Base-by-base conservation (phyloP, 2,888 invertebrate genomes). In the Stegophylla sp. region DNA sequence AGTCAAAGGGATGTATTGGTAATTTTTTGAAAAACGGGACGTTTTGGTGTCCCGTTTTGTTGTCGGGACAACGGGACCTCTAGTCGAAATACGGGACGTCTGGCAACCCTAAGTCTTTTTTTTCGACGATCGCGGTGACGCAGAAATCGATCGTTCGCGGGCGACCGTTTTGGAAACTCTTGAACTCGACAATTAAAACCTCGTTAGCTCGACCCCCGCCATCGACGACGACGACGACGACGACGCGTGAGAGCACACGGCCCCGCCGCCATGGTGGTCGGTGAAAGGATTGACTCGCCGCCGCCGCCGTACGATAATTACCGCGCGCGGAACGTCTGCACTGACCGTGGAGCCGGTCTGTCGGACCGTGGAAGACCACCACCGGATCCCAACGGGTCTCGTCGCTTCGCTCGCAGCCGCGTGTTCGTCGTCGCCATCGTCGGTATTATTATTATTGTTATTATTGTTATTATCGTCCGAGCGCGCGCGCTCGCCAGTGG, bases 291-390 rank as follows among this genome's bases (percentile, higher is more conserved):
- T 5, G 3, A 3, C 45, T 17, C 23, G n/a, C 51, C 34, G n/a
- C 34, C 66, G 45, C 66, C 72, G 9, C 17, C 43, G 13, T 43
- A 69, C 67, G 67, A 28, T 77, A 77, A 59, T 77, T 67, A 67
- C 67, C 61, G 77, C 20, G 77, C 20, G 15, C 4, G n/a, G 59
- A 10, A 64, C 75, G 64, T n/a, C 48, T 23, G 23, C 71, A 63
- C 79, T 71, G 61, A 71, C 61, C 59, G 43, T 67, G 23, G 20
- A 59, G 59, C 67, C 79, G 79, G 71, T 63, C 41, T n/a, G n/a
- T 63, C 15, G 45, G 69, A 7, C 15, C 10, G 56, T 23, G 61
- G 79, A 71, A 79, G 61, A 71, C 56, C 51, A 17, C 26, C 63
- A n/a, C 12, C 28, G 48, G 10, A 23, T 20, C 43, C 45, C 41